Evolutionary conservation across 2,888 invertebrate species (phyloP).

Genomic region (Spodoptera littoralis): DNA sequence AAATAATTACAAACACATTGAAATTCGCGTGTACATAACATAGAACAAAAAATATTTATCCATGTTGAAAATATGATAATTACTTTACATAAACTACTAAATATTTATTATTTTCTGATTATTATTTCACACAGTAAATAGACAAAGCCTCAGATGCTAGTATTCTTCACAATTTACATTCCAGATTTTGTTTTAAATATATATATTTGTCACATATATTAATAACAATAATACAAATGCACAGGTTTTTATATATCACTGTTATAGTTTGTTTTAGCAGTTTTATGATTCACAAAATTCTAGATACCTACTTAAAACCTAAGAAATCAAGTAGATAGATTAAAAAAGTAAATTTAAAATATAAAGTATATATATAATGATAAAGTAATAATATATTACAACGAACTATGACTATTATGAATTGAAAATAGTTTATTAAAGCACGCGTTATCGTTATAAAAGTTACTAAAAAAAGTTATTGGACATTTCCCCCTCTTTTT

Average conservation of each 20-base stretch:
- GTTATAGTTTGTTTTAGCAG: slow-evolving; percentile 65
- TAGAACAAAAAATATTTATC: slow-evolving; percentile 73
- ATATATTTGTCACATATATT: slow-evolving; percentile 40
- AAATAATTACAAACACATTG: slow-evolving; percentile 80
- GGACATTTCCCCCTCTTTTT: slow-evolving; percentile 47
- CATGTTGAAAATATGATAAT: slow-evolving; percentile 67
- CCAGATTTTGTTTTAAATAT: slow-evolving; percentile 62
- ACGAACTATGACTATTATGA: slow-evolving; percentile 80
- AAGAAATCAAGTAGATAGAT: slow-evolving; percentile 80
- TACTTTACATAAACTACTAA: slow-evolving; percentile 34
- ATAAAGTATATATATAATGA: slow-evolving; percentile 55
- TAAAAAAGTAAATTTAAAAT: slow-evolving; percentile 68
- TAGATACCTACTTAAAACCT: slow-evolving; percentile 75
- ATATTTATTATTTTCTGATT: slow-evolving; percentile 65
- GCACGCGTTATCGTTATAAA: slow-evolving; percentile 62
- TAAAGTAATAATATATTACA: slow-evolving; percentile 78
- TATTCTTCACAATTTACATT: slow-evolving; percentile 79
- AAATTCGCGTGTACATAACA: slow-evolving; percentile 74
- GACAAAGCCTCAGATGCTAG: slow-evolving; percentile 85
- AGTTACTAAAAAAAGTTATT: slow-evolving; percentile 51
- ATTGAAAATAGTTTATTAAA: slow-evolving; percentile 67
- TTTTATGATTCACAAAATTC: slow-evolving; percentile 55
- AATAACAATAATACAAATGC: slow-evolving; percentile 63
- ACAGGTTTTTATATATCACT: slow-evolving; percentile 71
- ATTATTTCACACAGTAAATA: slow-evolving; percentile 69